These are phyloP conservation scores for Serilophus lunatus DNA, from an alignment of 2,113 vertebrate genomes.

Conservation along the genomic window DNA sequence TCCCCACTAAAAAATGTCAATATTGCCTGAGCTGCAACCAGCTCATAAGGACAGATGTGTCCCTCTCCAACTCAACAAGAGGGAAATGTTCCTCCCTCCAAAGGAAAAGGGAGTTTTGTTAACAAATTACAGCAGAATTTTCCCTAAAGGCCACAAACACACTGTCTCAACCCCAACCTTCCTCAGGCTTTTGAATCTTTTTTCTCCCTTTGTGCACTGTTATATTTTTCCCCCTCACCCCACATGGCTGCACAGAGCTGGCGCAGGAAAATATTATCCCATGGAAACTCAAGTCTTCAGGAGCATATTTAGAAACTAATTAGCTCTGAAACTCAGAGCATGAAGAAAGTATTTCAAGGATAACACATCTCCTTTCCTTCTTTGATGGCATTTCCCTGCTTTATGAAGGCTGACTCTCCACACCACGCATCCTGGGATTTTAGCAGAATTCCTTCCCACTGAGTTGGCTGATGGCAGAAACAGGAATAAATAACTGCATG, in stretches of 20 bases:
- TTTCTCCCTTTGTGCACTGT: background rate
- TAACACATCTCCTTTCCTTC: background rate
- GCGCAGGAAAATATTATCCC: background rate
- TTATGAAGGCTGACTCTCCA: conserved; percentile 13
- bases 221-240: background rate
- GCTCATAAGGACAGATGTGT: background rate
- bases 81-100: background rate
- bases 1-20: background rate
- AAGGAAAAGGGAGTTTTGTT: background rate
- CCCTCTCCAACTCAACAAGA: background rate
- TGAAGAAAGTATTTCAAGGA: conserved; percentile 27
- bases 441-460: conserved; percentile 58
- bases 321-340: conserved; percentile 34
- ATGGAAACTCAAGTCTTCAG: background rate
- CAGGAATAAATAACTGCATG: conserved; percentile 31
- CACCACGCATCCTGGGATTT: background rate
- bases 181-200: background rate
- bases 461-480: conserved; percentile 38
- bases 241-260: background rate
- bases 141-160: background rate
- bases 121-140: background rate
- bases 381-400: conserved; percentile 19
- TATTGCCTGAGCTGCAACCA: background rate
- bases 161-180: background rate
- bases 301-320: conserved; percentile 60